phyloP scores from a whole-genome alignment of 2,797 vertebrate genomes.

The Brachyrhaphis roseni region DNA sequence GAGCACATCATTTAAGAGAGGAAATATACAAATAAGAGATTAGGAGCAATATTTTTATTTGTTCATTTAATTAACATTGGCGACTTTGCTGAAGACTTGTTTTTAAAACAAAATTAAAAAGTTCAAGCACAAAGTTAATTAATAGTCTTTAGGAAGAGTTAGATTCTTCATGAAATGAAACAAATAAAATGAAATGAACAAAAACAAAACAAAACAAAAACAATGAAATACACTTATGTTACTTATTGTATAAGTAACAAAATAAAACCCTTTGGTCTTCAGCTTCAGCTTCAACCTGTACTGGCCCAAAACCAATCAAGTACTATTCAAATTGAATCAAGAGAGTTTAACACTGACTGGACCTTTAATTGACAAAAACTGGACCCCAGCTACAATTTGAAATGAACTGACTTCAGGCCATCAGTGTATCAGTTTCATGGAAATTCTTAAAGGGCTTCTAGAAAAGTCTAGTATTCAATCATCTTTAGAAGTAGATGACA shows the following conservation, averaged over 20 bases:
- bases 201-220: too few relatives aligned
- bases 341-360: background rate
- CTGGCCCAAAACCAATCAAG: background rate
- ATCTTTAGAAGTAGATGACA: conserved; percentile 51
- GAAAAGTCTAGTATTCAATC: conserved; percentile 39
- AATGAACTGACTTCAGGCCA: conserved; percentile 2
- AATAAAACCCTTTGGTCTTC: background rate
- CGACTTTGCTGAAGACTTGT: background rate
- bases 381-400: background rate
- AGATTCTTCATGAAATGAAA: background rate
- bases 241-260: too few relatives aligned
- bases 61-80: background rate
- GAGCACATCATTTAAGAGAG: background rate
- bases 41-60: background rate
- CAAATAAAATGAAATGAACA: background rate
- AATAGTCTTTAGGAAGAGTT: background rate
- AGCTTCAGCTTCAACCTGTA: background rate
- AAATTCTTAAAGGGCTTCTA: conserved; percentile 41
- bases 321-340: conserved; percentile 33
- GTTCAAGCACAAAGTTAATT: background rate
- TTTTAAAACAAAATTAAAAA: background rate
- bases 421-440: conserved; percentile 62
- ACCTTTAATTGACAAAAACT: background rate
- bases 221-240: too few relatives aligned
- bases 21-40: background rate